phyloP scores from a whole-genome alignment of 1,140 invertebrate genomes.

The Apolygus lucorum region DNA sequence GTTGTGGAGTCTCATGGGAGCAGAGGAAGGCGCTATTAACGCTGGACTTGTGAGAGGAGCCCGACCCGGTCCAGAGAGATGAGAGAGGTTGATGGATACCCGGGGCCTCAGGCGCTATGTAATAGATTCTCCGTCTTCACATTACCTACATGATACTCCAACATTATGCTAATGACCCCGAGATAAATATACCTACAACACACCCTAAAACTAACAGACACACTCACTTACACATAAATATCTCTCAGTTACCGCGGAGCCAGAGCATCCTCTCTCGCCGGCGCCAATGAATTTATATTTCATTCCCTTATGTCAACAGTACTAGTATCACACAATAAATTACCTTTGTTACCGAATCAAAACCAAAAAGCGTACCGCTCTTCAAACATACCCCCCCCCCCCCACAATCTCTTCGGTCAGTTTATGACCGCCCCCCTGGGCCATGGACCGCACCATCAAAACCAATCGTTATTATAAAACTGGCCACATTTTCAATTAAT shows the following conservation, averaged over 20 bases:
- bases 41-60: too few relatives aligned
- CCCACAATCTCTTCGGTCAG: not conserved
- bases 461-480: too few relatives aligned
- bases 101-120: not conserved
- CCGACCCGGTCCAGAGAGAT: not conserved
- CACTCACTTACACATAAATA: constrained; percentile 19
- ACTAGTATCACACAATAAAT: not conserved
- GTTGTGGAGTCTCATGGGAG: too few relatives aligned
- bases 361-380: not conserved
- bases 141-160: constrained; percentile 20
- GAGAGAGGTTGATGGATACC: constrained; percentile 17
- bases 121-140: constrained; percentile 14
- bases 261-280: not conserved
- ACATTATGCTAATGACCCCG: constrained; percentile 14
- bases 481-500: too few relatives aligned
- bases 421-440: too few relatives aligned
- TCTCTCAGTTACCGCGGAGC: constrained; percentile 1
- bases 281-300: constrained; percentile 19
- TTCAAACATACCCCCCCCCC: not conserved
- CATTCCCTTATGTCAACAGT: constrained; percentile 10
- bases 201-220: constrained; percentile 13
- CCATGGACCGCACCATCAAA: too few relatives aligned
- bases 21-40: too few relatives aligned
- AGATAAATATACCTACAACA: constrained; percentile 18
- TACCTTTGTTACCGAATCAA: not conserved